Conservation (phyloP, 2,888 invertebrate genomes). For the Notodonta dromedarius region DNA sequence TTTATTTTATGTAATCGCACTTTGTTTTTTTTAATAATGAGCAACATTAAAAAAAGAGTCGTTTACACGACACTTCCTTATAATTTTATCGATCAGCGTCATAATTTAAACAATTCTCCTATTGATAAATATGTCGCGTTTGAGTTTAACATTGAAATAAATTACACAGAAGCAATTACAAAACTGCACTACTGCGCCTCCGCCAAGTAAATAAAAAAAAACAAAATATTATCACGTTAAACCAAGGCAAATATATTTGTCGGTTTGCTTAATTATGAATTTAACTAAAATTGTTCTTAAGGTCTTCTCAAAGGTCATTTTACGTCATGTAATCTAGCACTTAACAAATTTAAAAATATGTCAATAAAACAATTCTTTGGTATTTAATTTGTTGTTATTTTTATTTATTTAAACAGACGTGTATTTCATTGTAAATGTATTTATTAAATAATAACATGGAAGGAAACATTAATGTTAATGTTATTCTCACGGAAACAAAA, state of each 20-base stretch:
- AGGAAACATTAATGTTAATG: not conserved
- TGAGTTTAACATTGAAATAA: too few species aligned
- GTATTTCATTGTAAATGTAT: slow-evolving; percentile 6
- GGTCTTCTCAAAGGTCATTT: not conserved
- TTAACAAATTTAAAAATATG: not conserved
- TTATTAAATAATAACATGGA: not conserved
- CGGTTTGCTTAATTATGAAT: too few species aligned
- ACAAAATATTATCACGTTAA: too few species aligned
- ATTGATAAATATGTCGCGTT: too few species aligned
- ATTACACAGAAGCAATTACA: too few species aligned
- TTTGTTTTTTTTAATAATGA: not conserved
- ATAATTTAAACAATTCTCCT: too few species aligned
- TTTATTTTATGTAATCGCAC: not conserved
- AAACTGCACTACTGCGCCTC: too few species aligned
- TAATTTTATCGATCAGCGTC: too few species aligned
- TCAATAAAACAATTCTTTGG: not conserved
- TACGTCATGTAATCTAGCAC: not conserved
- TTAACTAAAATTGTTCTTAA: too few species aligned
- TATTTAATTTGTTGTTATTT: not conserved
- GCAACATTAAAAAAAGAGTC: not conserved
- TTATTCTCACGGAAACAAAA: slow-evolving; percentile 32
- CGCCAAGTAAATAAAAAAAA: too few species aligned
- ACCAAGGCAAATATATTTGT: too few species aligned
- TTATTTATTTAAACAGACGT: not conserved
- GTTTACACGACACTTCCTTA: too few species aligned